Percentiles rank a stretch among this genome's conserved stretches.
Conservation (phyloP, 2,888 invertebrate species). For the Tortrix viridana region DNA sequence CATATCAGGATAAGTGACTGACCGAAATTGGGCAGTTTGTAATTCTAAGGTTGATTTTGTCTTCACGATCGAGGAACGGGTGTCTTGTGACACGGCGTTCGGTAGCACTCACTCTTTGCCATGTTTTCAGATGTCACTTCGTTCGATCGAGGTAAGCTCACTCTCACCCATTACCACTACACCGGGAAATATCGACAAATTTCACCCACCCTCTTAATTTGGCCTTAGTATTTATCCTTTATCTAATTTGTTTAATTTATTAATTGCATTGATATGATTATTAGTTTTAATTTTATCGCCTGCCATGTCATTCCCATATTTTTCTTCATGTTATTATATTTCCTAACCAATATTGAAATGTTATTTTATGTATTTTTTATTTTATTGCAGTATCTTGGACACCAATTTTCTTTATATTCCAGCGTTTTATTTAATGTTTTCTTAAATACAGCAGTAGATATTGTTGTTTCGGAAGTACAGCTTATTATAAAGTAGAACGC, state of each 20-base stretch:
- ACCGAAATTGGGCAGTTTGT: background rate
- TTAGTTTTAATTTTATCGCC: slow-evolving; percentile 25
- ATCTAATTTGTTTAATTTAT: slow-evolving; percentile 41
- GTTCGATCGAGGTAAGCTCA: slow-evolving; percentile 77
- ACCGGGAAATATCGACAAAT: slow-evolving; percentile 76
- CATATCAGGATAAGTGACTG: too few relatives aligned
- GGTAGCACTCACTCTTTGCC: slow-evolving; percentile 62
- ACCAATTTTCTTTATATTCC: background rate
- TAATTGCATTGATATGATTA: slow-evolving; percentile 24
- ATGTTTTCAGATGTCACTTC: slow-evolving; percentile 78
- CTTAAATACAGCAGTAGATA: background rate
- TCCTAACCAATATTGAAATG: background rate
- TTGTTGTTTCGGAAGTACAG: too few relatives aligned
- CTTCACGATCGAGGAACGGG: slow-evolving; percentile 12
- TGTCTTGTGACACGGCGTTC: slow-evolving; percentile 41
- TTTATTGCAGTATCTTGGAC: slow-evolving; percentile 30
- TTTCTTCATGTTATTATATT: slow-evolving; percentile 13
- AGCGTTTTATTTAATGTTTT: background rate
- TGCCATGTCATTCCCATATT: slow-evolving; percentile 20
- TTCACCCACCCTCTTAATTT: slow-evolving; percentile 54
- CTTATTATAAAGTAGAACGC: too few relatives aligned
- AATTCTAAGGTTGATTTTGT: background rate
- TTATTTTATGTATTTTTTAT: background rate
- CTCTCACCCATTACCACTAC: slow-evolving; percentile 56
- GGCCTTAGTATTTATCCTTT: slow-evolving; percentile 43